Conservation (phyloP, 2,797 vertebrate species). For the Gymnoscopelus microlampas region DNA sequence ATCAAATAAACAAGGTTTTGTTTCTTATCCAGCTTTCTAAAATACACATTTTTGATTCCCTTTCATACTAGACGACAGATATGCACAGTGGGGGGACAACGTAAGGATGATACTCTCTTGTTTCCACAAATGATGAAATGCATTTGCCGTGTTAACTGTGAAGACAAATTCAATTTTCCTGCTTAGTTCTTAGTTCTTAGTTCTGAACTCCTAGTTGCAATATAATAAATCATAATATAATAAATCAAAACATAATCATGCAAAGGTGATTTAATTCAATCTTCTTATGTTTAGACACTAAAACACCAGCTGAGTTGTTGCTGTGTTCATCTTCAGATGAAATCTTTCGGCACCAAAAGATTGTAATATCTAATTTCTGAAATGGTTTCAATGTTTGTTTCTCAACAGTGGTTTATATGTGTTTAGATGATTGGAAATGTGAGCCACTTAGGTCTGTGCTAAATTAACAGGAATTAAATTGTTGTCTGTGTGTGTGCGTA, state of each 20-base stretch:
- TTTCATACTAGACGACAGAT: neutral
- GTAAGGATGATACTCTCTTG: slow-evolving; percentile 20
- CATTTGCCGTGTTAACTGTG: slow-evolving; percentile 18
- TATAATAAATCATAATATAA: slow-evolving; percentile 41
- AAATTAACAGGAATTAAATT: slow-evolving; percentile 52
- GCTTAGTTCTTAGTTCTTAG: no score
- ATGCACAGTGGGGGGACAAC: neutral
- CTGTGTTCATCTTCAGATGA: slow-evolving; percentile 49
- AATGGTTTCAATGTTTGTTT: slow-evolving; percentile 41
- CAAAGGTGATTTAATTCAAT: slow-evolving; percentile 58
- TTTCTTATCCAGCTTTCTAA: no score
- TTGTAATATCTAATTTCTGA: slow-evolving; percentile 43
- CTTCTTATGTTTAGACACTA: slow-evolving; percentile 41
- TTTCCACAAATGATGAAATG: slow-evolving; percentile 41
- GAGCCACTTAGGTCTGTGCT: slow-evolving; percentile 52
- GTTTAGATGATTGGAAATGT: slow-evolving; percentile 38
- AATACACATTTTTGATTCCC: no score
- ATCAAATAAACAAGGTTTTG: no score
- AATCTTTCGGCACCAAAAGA: slow-evolving; percentile 37
- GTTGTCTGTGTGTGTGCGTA: slow-evolving; percentile 14
- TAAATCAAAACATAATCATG: slow-evolving; percentile 38
- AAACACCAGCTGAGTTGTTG: slow-evolving; percentile 43
- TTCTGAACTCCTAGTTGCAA: slow-evolving; percentile 38
- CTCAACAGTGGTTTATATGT: slow-evolving; percentile 24
- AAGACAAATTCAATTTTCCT: slow-evolving; percentile 43